Evolutionary conservation across 2,113 vertebrate genomes (phyloP).

Genomic region (Cyanoramphus novaezelandiae): DNA sequence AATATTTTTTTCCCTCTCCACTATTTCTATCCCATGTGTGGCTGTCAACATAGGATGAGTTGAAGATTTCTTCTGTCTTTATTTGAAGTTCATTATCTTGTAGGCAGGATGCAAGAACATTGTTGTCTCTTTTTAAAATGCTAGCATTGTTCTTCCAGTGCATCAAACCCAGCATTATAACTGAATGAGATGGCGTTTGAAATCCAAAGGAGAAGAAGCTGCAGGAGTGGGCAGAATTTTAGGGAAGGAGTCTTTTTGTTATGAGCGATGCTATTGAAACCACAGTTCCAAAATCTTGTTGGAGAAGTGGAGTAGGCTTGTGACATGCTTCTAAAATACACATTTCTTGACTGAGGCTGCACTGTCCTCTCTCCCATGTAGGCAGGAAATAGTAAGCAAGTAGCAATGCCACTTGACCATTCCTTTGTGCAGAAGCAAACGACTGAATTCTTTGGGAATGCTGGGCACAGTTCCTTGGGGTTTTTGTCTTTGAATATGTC

Average conservation of each 20-base stretch:
- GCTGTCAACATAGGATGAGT: background rate
- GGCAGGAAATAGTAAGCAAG: rapidly evolving
- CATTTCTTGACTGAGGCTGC: background rate
- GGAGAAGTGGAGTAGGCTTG: background rate
- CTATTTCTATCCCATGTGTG: background rate
- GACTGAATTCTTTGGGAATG: background rate
- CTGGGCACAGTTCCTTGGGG: rapidly evolving
- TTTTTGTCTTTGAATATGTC: background rate
- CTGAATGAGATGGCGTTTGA: background rate
- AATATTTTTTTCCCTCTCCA: background rate
- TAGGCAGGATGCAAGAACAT: background rate
- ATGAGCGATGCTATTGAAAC: background rate
- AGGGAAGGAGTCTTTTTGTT: background rate
- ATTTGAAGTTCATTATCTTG: background rate
- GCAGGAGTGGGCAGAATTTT: background rate
- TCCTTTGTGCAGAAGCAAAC: background rate
- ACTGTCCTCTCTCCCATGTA: background rate
- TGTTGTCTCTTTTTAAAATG: background rate
- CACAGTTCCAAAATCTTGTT: background rate
- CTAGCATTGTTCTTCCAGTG: background rate
- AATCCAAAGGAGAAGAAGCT: background rate
- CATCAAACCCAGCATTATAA: background rate
- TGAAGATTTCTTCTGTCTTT: background rate
- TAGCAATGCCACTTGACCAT: rapidly evolving
- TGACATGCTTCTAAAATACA: background rate